Evolutionary conservation across 2,888 invertebrate genomes (phyloP), one percentile per base, ranked within the genome.

Genomic region (Scotopteryx bipunctaria): DNA sequence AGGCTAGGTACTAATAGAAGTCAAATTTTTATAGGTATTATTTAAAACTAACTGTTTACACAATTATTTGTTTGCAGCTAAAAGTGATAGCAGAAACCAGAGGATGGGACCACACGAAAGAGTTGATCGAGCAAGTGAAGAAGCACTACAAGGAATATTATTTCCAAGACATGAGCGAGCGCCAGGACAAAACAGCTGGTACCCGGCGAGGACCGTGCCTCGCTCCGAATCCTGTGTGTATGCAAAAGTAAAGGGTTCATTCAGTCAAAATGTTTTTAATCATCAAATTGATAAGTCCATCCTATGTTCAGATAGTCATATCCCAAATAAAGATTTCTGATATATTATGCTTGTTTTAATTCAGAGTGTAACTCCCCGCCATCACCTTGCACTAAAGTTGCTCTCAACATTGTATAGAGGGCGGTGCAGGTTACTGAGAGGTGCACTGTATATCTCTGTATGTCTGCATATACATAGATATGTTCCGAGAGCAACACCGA

Each of bases 61-160:
- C 14, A 15, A n/a, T 17, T 37, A 37, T 47, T 62, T 41, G 4
- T 9, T 78, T 80, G 8, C 81, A 96, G 95, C 93, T 97, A 1
- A 96, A 96, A 86, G 94, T 97, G 5, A 93, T 98, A 13, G 95
- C 94, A 62, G 98, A 98, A 86, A 98, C 98, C 0, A 91, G 95
- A 69, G 97, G 97, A 71, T 92, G 93, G 87, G 93, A 93, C 0
- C 98, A 98, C 74, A 93, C 94, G 0, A 86, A 82, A 68, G 92
- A 79, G 31, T 44, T 90, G 43, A 64, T 83, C 33, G 84, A 86
- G 31, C 57, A 64, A 64, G 66, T 89, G 15, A 87, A 87, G 70
- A 86, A 82, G 59, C 66, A 96, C 76, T 96, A 96, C 77, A 93
- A 93, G 60, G 94, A 94, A 2, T 87, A 78, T 61, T 71, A 65